phyloP scores from a whole-genome alignment of 2,113 vertebrate genomes.

The Ceratotherium simum region DNA sequence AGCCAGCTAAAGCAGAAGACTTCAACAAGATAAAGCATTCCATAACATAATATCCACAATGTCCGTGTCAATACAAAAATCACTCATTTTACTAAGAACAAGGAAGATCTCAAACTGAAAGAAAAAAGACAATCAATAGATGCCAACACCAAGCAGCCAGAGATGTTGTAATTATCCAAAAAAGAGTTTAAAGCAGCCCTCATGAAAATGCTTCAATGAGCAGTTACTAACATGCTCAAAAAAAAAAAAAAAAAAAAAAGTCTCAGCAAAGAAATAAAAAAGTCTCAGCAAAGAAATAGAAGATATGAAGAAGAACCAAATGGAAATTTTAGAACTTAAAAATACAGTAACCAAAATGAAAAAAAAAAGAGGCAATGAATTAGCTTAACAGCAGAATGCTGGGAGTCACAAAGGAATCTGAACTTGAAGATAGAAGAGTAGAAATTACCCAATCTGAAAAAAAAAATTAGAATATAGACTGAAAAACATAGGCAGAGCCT shows the following conservation, averaged over 20 bases:
- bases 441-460: not conserved
- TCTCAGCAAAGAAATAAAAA: not conserved
- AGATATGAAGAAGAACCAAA: not conserved
- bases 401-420: not conserved
- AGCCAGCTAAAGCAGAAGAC: not conserved
- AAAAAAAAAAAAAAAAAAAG: not conserved
- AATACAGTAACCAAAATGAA: not conserved
- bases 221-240: not conserved
- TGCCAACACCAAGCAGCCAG: not conserved
- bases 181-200: not conserved
- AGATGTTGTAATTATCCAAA: not conserved
- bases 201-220: not conserved
- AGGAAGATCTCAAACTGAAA: not conserved
- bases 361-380: not conserved
- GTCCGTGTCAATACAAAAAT: not conserved
- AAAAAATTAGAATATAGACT: not conserved
- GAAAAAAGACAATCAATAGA: not conserved
- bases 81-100: not conserved
- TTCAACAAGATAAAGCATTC: not conserved
- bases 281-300: not conserved
- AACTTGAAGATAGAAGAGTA: not conserved
- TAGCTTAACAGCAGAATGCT: not conserved
- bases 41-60: not conserved
- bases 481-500: not conserved
- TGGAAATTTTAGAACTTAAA: conserved; percentile 15